A percentile compares a stretch with the other conserved stretches of the same genome.
Evolutionary conservation across 2,888 invertebrate genomes (phyloP).

Genomic region (Scotopteryx bipunctaria): DNA sequence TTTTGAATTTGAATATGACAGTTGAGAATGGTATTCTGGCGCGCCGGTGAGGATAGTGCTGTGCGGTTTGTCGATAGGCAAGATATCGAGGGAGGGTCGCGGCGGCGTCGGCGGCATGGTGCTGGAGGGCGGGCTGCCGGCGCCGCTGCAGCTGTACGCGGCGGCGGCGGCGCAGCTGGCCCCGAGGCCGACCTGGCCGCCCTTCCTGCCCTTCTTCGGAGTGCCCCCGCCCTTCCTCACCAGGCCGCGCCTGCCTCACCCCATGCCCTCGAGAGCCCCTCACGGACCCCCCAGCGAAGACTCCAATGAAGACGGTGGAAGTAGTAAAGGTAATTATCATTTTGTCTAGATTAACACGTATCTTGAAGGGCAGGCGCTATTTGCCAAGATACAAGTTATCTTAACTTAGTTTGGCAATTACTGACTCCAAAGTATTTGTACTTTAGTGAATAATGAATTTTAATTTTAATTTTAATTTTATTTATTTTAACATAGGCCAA

Average conservation of each 20-base stretch:
- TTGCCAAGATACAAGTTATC: background rate
- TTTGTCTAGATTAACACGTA: background rate
- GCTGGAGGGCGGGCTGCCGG: constrained; percentile 87
- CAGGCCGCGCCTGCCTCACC: constrained; percentile 70
- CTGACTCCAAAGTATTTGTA: too few species aligned
- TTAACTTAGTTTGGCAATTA: too few species aligned
- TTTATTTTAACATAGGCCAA: too few species aligned
- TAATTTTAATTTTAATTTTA: too few species aligned
- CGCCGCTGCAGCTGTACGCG: constrained; percentile 87
- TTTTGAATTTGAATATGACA: constrained; percentile 47
- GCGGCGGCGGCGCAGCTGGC: constrained; percentile 86
- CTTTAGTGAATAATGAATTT: too few species aligned
- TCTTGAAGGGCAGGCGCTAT: too few species aligned
- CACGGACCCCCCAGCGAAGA: constrained; percentile 82
- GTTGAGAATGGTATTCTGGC: constrained; percentile 51
- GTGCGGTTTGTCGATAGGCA: constrained; percentile 54
- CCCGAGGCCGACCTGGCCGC: constrained; percentile 84
- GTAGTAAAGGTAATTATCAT: constrained; percentile 67
- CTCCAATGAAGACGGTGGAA: constrained; percentile 81
- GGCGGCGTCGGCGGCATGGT: constrained; percentile 81
- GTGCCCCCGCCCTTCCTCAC: constrained; percentile 83
- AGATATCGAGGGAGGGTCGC: constrained; percentile 62
- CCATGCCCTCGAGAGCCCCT: constrained; percentile 68
- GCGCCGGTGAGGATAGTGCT: constrained; percentile 53
- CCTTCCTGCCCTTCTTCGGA: constrained; percentile 84